These are phyloP conservation scores for Camarhynchus parvulus DNA, from an alignment of 2,113 vertebrate species.

Conservation along the genomic window DNA sequence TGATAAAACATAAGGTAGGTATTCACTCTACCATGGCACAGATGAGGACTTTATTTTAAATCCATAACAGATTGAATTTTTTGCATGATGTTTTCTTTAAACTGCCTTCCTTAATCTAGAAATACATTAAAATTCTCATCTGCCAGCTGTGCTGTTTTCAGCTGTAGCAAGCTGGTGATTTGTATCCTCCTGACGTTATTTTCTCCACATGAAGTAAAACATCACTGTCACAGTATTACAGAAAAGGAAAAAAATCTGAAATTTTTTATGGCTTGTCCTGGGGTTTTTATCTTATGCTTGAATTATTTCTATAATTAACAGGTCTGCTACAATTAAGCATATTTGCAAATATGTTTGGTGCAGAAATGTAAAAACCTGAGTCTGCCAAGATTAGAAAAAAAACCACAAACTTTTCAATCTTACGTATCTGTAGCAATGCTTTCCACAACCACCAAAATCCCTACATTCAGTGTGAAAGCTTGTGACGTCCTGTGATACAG, in stretches of 20 bases:
- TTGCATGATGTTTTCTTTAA: slow-evolving; percentile 76
- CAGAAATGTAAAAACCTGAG: neutral
- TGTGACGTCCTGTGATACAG: neutral
- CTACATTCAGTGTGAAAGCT: neutral
- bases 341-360: neutral
- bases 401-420: neutral
- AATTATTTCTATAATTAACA: slow-evolving; percentile 45
- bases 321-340: neutral
- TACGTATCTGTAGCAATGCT: neutral
- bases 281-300: neutral
- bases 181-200: slow-evolving; percentile 72
- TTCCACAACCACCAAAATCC: neutral
- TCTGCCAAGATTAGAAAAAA: neutral
- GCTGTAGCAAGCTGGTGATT: slow-evolving; percentile 74
- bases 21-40: slow-evolving; percentile 66
- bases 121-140: slow-evolving; percentile 77
- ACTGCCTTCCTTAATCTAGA: slow-evolving; percentile 78
- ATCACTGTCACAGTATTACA: slow-evolving; percentile 27
- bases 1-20: slow-evolving; percentile 75
- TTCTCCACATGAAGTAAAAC: slow-evolving; percentile 62
- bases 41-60: slow-evolving; percentile 77
- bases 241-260: neutral
- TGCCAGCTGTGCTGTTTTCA: slow-evolving; percentile 77
- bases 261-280: neutral
- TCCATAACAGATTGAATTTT: slow-evolving; percentile 73